Evolutionary conservation across 2,113 vertebrate genomes (phyloP), one percentile per base, ranked within the genome.

Genomic region (Vicugna pacos): DNA sequence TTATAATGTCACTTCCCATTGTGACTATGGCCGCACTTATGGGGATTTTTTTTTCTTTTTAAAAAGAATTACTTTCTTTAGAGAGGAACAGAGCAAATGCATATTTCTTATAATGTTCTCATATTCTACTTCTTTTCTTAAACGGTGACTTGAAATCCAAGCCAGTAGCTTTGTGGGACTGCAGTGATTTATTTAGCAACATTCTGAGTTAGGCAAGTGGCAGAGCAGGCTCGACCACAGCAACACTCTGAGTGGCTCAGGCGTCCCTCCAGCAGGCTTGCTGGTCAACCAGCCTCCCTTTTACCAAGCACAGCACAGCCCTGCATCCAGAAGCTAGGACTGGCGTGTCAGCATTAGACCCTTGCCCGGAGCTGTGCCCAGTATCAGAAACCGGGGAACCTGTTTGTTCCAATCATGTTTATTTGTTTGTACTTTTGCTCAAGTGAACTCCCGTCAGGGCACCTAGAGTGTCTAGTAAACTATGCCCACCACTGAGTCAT

Each of bases 31-130:
- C 50, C 85, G 56, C 2, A 0, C 94, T 86, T 65, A 70, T 28
- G 48, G 58, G n/a, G 35, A 22, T n/a, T 75, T 83, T 96, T 54
- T 50, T 2, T 42, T 5, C 5, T 42, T 42, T 42, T 42, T 4
- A 54, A 58, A 26, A 85, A 93, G 77, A 92, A 92, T 94, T 95
- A 30, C 56, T 32, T 91, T 95, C 58, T 91, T 84, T 42, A 75
- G 67, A 91, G 67, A 91, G 72, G 86, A 94, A 88, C 20, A 3
- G 22, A 89, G 46, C 58, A 93, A 88, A 54, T 79, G 87, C 93
- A 52, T 69, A 35, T 60, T 60, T 89, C 76, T 95, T 89, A 86
- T 48, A 89, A 90, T 64, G 60, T 19, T 16, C 89, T 91, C n/a
- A 24, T 60, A 85, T 90, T 73, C 26, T 65, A 10, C 42, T 60